Evolutionary conservation across 1,140 invertebrate species (phyloP), one percentile per base, ranked within the genome.

Genomic region (Pentalonia nigronervosa): DNA sequence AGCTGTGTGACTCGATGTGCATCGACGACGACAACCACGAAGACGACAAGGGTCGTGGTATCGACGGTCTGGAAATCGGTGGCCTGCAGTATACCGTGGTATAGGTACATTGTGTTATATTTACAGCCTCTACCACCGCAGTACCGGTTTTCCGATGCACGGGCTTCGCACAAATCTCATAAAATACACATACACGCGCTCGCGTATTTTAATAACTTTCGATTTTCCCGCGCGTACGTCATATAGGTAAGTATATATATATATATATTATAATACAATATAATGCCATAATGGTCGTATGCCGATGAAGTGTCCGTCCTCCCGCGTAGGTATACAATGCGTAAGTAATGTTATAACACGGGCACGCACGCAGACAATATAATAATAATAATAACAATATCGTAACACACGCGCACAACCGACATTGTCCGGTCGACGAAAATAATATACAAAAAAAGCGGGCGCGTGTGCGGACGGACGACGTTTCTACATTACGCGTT

Each of bases 151-250:
- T 14, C 14, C 14, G 4, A n/a, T 30, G 45, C 11, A 30, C 41
- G 11, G 8, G 83, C 7, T 84, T 86, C 47, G 7, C 47, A 48
- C 25, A 48, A 48, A 87, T 87, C 86, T 48, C 86, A 48, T 87
- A 50, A 34, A 48, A 41, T 41, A 87, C 86, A 50, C 86, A 23
- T 30, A 14, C 41, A 0, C 3, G 23, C 56, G 30, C 60, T 67
- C 23, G 23, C 56, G 56, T 60, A n/a, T 86, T 86, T 47, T 86
- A 86, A 86, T 47, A 30, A 45, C 83, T 86, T 86, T 86, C 83
- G 83, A 41, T 81, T 47, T 86, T 86, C 25, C 41, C 83, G 83
- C 83, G 83, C 41, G 76, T 30, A 67, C 30, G 76, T 36, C 34
- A 21, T 81, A 34, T 76, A 81, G 4, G 41, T 17, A 21, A 21